Base-by-base conservation (phyloP, 2,888 invertebrate genomes). In the Oligia strigilis region DNA sequence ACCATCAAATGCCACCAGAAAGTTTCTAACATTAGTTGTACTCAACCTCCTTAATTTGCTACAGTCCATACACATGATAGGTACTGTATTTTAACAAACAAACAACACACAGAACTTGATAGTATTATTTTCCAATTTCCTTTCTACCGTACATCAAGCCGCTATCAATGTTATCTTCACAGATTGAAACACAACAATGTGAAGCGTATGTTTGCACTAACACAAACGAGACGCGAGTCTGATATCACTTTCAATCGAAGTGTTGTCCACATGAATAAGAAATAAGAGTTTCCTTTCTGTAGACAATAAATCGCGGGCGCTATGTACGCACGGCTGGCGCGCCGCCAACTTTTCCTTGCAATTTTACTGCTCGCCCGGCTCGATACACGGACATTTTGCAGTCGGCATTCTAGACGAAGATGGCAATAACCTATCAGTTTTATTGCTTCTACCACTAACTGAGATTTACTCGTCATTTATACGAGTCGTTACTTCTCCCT, bases 401-500 rank as follows among this genome's bases (percentile, higher is more conserved):
- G 94, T 91, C 92, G 91, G 90, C 90, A 92, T 93, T 92, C 93
- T 95, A 93, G 92, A 93, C 93, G 92, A 92, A 91, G 91, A 95
- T 93, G 94, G 95, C 94, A 95, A 95, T 95, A 96, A 95, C 94
- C 94, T 95, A 94, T 93, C 92, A 92, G 91, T 89, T 94, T 94
- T 93, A 93, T 92, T 92, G 89, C 92, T 91, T 91, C 91, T 83
- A 90, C 90, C 85, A 86, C 87, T 87, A 89, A 90, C 85, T 83
- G 83, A 87, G 92, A 92, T 93, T 93, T 91, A 92, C 85, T 89
- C 78, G 82, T 82, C 82, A 89, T 91, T 90, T 91, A 90, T 86
- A 83, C 75, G 77, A 89, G 77, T 88, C 84, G 78, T 85, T 85
- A 83, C 82, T 83, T 81, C 86, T 82, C 86, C 87, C 82, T 86